Conservation (phyloP, 1,140 invertebrate species). For the Drosophila pruinosa region DNA sequence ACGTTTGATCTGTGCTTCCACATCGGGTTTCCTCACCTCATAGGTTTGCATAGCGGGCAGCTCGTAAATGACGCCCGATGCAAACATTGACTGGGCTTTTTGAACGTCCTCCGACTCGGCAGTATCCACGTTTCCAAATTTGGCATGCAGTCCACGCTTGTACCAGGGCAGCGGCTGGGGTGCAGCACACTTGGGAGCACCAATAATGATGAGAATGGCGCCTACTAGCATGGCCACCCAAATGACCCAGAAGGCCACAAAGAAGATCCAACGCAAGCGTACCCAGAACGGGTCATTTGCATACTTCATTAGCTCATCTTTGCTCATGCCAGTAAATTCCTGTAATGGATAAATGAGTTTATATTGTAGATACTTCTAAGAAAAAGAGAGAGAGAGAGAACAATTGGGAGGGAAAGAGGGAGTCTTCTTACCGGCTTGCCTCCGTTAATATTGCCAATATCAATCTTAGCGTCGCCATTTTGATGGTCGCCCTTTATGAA, state of each 20-base stretch:
- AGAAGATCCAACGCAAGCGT: conserved; percentile 91
- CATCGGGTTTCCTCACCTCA: conserved; percentile 48
- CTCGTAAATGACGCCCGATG: conserved; percentile 75
- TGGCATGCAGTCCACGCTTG: conserved; percentile 71
- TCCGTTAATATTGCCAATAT: conserved; percentile 87
- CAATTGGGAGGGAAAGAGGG: conserved; percentile 14
- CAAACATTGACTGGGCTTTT: conserved; percentile 58
- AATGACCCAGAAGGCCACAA: conserved; percentile 92
- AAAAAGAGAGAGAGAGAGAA: neutral
- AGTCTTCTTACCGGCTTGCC: conserved; percentile 83
- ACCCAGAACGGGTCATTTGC: conserved; percentile 97
- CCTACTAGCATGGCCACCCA: conserved; percentile 94
- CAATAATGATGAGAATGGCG: conserved; percentile 91
- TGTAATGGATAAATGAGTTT: conserved; percentile 37
- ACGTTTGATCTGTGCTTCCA: conserved; percentile 66
- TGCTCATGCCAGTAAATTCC: conserved; percentile 92
- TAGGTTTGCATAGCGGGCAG: conserved; percentile 68
- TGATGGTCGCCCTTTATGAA: conserved; percentile 87
- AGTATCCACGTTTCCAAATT: conserved; percentile 46
- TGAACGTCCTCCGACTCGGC: conserved; percentile 42
- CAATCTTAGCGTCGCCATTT: conserved; percentile 94
- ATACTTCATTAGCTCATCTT: conserved; percentile 95
- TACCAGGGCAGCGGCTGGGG: conserved; percentile 88
- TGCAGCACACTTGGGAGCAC: conserved; percentile 91
- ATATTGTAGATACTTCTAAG: neutral